These are phyloP conservation scores for Drosophila stalkeri DNA, from an alignment of 2,888 invertebrate species.

Conservation along the genomic window DNA sequence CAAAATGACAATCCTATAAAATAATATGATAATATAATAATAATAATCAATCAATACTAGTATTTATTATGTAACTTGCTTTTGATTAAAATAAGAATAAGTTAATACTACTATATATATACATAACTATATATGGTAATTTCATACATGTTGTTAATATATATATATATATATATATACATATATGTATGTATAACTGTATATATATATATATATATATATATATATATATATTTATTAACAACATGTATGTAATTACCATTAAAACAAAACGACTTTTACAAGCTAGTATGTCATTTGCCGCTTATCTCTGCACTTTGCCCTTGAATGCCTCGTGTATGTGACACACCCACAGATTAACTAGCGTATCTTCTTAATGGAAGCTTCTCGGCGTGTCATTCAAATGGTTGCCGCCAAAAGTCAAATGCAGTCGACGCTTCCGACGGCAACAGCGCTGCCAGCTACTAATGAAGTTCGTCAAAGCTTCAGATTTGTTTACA, in stretches of 20 bases:
- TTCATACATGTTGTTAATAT: neutral
- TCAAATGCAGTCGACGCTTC: neutral
- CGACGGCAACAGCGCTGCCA: constrained; percentile 40
- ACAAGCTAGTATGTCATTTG: neutral
- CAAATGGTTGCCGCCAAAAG: constrained; percentile 49
- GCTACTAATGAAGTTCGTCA: constrained; percentile 19
- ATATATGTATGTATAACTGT: too few species aligned
- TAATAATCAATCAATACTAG: too few species aligned
- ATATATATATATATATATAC: neutral
- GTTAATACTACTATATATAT: too few species aligned
- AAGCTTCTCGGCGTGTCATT: constrained; percentile 8
- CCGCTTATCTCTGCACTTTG: neutral
- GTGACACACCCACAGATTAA: constrained; percentile 3
- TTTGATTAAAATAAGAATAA: too few species aligned
- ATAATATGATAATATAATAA: too few species aligned
- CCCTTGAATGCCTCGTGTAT: neutral
- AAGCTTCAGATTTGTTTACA: constrained; percentile 64
- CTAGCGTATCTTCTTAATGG: neutral
- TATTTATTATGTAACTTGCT: too few species aligned
- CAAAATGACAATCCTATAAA: too few species aligned
- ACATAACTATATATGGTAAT: too few species aligned
- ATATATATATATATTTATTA: neutral
- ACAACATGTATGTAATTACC: neutral
- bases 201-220: too few species aligned
- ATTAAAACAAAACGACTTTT: neutral